Percentiles rank a stretch among this genome's conserved stretches.
These are phyloP conservation scores for Zaprionus nigranus DNA, from an alignment of 1,140 invertebrate genomes.

Conservation along the genomic window DNA sequence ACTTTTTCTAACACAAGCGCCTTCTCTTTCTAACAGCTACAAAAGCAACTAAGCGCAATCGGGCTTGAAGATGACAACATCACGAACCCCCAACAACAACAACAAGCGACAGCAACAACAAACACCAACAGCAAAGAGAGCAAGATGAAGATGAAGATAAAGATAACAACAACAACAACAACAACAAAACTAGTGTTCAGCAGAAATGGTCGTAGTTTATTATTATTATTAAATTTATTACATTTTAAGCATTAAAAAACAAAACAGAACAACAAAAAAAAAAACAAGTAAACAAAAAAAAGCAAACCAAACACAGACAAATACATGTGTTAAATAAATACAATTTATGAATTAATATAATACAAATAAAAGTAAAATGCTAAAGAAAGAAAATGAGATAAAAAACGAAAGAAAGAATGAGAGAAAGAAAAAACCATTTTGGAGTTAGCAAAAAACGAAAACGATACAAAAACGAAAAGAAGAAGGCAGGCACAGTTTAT, in stretches of 20 bases:
- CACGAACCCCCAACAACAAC: too few relatives aligned
- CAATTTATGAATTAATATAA: slow-evolving; percentile 56
- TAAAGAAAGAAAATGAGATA: not conserved
- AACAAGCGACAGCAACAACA: slow-evolving; percentile 23
- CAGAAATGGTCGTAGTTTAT: slow-evolving; percentile 61
- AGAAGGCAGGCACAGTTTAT: slow-evolving; percentile 39
- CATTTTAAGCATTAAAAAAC: slow-evolving; percentile 51
- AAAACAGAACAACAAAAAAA: slow-evolving; percentile 28
- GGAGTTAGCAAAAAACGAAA: slow-evolving; percentile 18
- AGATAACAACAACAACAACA: slow-evolving; percentile 6
- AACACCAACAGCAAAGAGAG: slow-evolving; percentile 17
- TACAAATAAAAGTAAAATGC: slow-evolving; percentile 9
- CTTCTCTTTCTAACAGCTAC: slow-evolving; percentile 41
- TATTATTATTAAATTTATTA: slow-evolving; percentile 62
- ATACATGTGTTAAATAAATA: slow-evolving; percentile 54
- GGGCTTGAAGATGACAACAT: slow-evolving; percentile 15
- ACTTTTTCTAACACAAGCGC: not conserved
- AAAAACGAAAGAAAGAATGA: not conserved
- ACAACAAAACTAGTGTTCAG: slow-evolving; percentile 44
- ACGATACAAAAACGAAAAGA: slow-evolving; percentile 8
- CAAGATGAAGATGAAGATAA: not conserved
- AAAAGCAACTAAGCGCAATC: slow-evolving; percentile 56
- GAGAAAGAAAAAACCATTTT: slow-evolving; percentile 21
- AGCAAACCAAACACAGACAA: slow-evolving; percentile 23
- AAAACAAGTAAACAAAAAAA: not conserved